phyloP scores from a whole-genome alignment of 2,797 vertebrate species.

The Gambelia wislizenii region DNA sequence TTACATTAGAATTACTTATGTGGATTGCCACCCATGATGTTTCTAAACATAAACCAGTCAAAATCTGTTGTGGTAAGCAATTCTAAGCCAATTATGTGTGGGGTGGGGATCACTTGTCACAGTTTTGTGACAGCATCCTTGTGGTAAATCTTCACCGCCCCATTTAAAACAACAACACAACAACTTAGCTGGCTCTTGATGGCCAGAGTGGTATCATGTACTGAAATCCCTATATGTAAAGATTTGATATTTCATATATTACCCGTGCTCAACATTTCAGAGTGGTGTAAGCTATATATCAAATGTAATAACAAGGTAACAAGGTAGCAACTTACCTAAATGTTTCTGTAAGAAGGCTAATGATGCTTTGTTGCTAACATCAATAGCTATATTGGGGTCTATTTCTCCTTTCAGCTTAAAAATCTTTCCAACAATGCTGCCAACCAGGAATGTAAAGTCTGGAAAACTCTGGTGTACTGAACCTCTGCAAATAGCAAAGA shows the following conservation, averaged over 20 bases:
- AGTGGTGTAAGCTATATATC: neutral
- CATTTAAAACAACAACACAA: neutral
- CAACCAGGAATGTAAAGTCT: constrained; percentile 93
- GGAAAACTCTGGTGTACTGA: constrained; percentile 96
- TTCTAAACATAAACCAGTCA: neutral
- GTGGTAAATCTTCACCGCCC: neutral
- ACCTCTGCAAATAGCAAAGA: constrained; percentile 81
- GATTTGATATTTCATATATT: neutral
- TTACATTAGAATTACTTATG: neutral
- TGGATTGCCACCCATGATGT: neutral
- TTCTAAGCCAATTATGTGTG: neutral
- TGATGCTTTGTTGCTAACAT: constrained; percentile 90
- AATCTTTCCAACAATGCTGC: constrained; percentile 86
- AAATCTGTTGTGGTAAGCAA: neutral
- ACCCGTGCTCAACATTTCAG: neutral
- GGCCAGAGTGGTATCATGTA: neutral
- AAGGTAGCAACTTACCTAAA: constrained; percentile 83
- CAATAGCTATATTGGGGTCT: constrained; percentile 88
- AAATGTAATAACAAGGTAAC: neutral
- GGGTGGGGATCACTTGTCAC: neutral
- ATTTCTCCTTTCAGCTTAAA: constrained; percentile 90
- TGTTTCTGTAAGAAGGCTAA: constrained; percentile 95
- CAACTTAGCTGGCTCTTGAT: neutral
- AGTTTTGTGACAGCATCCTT: neutral
- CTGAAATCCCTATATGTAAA: neutral